phyloP scores from a whole-genome alignment of 1,140 invertebrate genomes.

The Drosophila albomicans region DNA sequence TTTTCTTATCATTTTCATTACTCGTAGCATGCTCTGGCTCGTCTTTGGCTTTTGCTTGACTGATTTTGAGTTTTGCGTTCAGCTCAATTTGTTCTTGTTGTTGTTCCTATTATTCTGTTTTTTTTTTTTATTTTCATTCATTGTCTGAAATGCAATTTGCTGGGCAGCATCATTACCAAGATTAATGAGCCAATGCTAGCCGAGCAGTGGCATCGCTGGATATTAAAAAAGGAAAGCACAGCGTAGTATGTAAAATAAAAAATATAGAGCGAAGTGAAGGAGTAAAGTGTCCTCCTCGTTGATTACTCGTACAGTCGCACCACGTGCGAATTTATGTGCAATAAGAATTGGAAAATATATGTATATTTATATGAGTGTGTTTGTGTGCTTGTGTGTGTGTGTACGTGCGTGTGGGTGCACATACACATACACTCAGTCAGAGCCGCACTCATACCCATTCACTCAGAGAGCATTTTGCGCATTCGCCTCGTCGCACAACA shows the following conservation, averaged over 20 bases:
- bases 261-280: background rate
- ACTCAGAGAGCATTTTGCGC: conserved; percentile 63
- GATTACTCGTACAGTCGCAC: conserved; percentile 73
- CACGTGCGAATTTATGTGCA: conserved; percentile 83
- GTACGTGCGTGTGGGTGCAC: conserved; percentile 43
- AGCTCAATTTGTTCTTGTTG: conserved; percentile 37
- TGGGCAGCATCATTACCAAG: conserved; percentile 79
- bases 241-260: conserved; percentile 7
- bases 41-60: conserved; percentile 82
- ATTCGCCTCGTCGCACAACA: conserved; percentile 83
- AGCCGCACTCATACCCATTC: background rate
- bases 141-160: conserved; percentile 72
- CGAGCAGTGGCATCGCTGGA: conserved; percentile 15
- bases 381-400: conserved; percentile 14
- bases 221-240: conserved; percentile 49
- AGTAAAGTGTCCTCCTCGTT: conserved; percentile 75
- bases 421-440: conserved; percentile 16
- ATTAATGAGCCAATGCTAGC: conserved; percentile 65
- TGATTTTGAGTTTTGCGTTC: conserved; percentile 60
- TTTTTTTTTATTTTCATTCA: conserved; percentile 31
- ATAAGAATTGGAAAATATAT: conserved; percentile 83
- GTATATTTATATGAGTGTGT: background rate
- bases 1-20: conserved; percentile 84
- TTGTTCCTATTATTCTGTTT: conserved; percentile 10
- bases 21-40: conserved; percentile 27